Evolutionary conservation across 1,140 invertebrate genomes (phyloP), one percentile per base, ranked within the genome.

Genomic region (Bathynomus jamesi): DNA sequence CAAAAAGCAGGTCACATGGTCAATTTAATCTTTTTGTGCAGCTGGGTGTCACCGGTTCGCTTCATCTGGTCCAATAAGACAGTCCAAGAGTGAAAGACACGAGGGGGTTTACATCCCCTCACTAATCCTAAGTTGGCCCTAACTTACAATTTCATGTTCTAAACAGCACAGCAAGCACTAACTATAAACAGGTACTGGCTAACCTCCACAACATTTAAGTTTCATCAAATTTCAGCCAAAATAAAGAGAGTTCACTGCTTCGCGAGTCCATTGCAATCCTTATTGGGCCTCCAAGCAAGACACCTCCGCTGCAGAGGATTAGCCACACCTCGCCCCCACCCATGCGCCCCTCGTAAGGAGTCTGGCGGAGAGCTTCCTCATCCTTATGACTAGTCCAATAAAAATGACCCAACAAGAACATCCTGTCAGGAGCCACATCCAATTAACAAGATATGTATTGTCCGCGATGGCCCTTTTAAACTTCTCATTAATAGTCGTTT

Each of bases 371-470:
- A 53, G 7, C 13, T 53, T 53, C 40, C 13, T 53, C 13, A 11
- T 53, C 40, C 40, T 21, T 2, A 53, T 53, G 40, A 40, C 32
- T 40, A 40, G 32, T 40, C 32, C 32, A 40, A 53, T 53, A 53
- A 40, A 8, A 40, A 53, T 53, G 40, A 53, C 13, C 21, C 40
- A 53, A 53, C 40, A 53, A 53, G n/a, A n/a, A n/a, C n/a, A n/a
- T n/a, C n/a, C n/a, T n/a, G n/a, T n/a, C n/a, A n/a, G n/a, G n/a
- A n/a, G n/a, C n/a, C n/a, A n/a, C n/a, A n/a, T n/a, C n/a, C n/a
- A n/a, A n/a, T n/a, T n/a, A n/a, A n/a, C n/a, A n/a, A 53, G 40
- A 53, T 53, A 53, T 53, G 40, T 53, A 53, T 53, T 53, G 40
- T 53, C 40, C 40, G 21, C 21, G 40, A 53, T 53, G 40, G 40